Base-by-base conservation (phyloP, 2,888 invertebrate species). In the Eilema depressum region DNA sequence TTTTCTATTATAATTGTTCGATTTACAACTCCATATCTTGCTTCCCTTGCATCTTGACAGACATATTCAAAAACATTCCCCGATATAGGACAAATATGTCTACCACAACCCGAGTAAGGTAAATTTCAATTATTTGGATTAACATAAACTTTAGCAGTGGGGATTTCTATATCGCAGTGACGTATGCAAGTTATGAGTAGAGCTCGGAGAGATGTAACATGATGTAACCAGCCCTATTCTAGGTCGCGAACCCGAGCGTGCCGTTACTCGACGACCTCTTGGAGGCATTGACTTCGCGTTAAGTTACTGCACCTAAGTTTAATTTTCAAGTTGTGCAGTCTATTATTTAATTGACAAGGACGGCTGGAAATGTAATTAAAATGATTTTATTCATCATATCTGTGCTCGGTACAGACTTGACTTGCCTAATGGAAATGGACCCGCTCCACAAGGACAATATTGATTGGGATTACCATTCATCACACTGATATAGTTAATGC, bases 221-320 rank as follows among this genome's bases (percentile, higher is more conserved):
- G 62, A 68, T 71, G 71, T 68, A 71, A 71, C 65, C n/a, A 72
- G 68, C 72, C 72, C 72, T 72, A 61, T 69, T 62, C 47, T 72
- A 72, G 72, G 72, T 69, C 72, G 47, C 41, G 30, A 57, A n/a
- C 57, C 59, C 63, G 28, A 41, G 63, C 61, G 68, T 65, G 57
- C 71, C 71, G 71, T 71, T 71, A 71, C 56, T 57, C 66, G 37
- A 2, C 66, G 59, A 66, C 59, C 59, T 57, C 59, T 60, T 20
- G 41, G n/a, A 59, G 66, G 41, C n/a, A 66, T 30, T 61, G 59
- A 66, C 59, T 66, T 60, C 20, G n/a, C 28, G 25, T 20, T 20
- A 10, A 3, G 41, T 33, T 66, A 41, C 17, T 37, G 33, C 37
- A 59, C 41, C 41, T n/a, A 8, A 33, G 33, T 33, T n/a, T n/a